These are phyloP conservation scores for Ophioninae sp. DNA, from an alignment of 2,888 invertebrate species.

Conservation along the genomic window DNA sequence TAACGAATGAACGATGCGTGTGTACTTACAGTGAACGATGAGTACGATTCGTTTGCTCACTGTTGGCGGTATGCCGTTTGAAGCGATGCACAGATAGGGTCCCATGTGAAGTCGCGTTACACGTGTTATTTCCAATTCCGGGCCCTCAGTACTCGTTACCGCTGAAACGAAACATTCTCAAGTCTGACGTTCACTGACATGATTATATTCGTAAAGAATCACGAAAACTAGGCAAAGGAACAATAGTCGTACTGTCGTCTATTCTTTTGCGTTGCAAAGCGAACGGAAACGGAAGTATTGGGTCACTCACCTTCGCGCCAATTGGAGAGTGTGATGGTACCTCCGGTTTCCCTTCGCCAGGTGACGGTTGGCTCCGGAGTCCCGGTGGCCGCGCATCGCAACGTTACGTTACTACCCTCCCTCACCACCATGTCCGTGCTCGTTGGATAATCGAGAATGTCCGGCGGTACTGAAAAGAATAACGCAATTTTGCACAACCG, in stretches of 20 bases:
- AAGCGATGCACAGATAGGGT: constrained; percentile 89
- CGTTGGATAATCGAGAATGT: constrained; percentile 92
- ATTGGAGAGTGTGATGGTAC: constrained; percentile 82
- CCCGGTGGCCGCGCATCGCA: constrained; percentile 93
- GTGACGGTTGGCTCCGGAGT: constrained; percentile 92
- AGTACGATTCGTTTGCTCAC: constrained; percentile 83
- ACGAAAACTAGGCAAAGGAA: background rate
- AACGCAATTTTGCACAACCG: constrained; percentile 57
- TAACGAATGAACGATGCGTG: background rate
- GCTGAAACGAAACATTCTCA: constrained; percentile 57
- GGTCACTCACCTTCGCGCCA: constrained; percentile 74
- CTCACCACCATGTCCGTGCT: constrained; percentile 93
- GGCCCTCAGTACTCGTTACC: constrained; percentile 86
- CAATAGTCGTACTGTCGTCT: background rate
- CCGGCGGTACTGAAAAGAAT: constrained; percentile 88
- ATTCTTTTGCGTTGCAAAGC: constrained; percentile 27
- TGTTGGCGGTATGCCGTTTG: constrained; percentile 87
- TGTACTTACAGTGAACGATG: constrained; percentile 90
- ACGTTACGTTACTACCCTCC: constrained; percentile 93
- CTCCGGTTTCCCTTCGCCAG: constrained; percentile 91
- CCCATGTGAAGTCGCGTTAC: constrained; percentile 90
- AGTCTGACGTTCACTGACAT: background rate
- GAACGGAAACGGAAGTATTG: constrained; percentile 49
- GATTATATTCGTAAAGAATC: background rate
- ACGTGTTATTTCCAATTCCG: constrained; percentile 85